A percentile compares a stretch with the other conserved stretches of the same genome.
These are phyloP conservation scores for Acanthosepion esculentum DNA, from an alignment of 2,888 invertebrate species.

Conservation along the genomic window DNA sequence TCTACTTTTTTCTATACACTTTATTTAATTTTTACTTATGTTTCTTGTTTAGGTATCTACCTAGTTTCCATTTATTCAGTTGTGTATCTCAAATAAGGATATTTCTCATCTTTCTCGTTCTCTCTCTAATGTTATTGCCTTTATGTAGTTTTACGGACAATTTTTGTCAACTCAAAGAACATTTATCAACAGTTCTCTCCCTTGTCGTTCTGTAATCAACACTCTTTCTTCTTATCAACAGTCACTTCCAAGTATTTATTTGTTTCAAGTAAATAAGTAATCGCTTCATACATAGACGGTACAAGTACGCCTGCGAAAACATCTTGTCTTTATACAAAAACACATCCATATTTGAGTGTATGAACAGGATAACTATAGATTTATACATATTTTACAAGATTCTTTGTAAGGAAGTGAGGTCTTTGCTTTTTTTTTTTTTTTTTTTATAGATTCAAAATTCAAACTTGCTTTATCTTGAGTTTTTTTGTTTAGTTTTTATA, in stretches of 20 bases:
- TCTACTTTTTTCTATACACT: not conserved
- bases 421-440: not conserved
- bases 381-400: not conserved
- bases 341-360: not conserved
- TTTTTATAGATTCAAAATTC: not conserved
- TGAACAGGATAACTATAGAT: not conserved
- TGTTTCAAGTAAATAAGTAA: too few relatives aligned
- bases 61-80: not conserved
- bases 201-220: not conserved
- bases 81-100: not conserved
- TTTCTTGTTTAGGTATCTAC: not conserved
- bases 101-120: not conserved
- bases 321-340: not conserved
- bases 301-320: not conserved
- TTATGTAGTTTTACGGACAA: too few relatives aligned
- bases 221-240: too few relatives aligned
- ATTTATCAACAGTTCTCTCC: not conserved
- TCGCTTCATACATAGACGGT: not conserved
- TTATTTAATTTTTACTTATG: not conserved
- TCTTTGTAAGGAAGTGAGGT: not conserved
- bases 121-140: not conserved
- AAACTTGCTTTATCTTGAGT: not conserved
- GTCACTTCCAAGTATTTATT: too few relatives aligned
- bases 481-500: not conserved
- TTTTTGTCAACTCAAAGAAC: not conserved